Evolutionary conservation across 2,888 invertebrate species (phyloP).

Genomic region (Sabatieria punctata): DNA sequence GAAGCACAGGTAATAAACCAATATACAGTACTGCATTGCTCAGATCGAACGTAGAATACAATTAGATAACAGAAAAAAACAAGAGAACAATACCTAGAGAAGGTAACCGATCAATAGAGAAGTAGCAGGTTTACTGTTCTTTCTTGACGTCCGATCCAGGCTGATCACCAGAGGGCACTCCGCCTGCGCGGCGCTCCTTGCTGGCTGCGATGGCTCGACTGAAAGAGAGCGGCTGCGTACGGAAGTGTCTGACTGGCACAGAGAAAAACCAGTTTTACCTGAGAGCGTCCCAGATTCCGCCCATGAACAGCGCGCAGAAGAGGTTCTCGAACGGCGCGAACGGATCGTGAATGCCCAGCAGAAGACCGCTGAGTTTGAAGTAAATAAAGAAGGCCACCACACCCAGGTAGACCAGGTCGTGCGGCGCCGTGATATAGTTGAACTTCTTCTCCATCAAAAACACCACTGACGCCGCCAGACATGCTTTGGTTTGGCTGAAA

Average conservation of each 20-base stretch:
- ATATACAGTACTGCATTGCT: too few relatives aligned
- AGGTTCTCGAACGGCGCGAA: constrained; percentile 97
- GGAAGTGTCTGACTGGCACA: background rate
- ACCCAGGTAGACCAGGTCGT: constrained; percentile 88
- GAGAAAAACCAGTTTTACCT: constrained; percentile 11
- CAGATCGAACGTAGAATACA: too few relatives aligned
- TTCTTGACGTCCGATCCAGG: constrained; percentile 1
- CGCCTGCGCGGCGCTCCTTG: constrained; percentile 9
- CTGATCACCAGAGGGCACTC: background rate
- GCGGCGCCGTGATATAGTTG: constrained; percentile 83
- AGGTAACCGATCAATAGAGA: too few relatives aligned
- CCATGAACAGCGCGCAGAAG: constrained; percentile 84
- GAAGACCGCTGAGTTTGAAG: constrained; percentile 65
- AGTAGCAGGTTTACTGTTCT: too few relatives aligned
- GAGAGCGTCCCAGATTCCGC: constrained; percentile 94
- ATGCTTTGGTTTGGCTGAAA: constrained; percentile 84
- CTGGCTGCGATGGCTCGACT: constrained; percentile 10
- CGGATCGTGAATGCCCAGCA: constrained; percentile 93
- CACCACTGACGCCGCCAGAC: constrained; percentile 78
- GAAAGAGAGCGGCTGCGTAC: background rate
- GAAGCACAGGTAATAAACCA: too few relatives aligned
- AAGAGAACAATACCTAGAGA: too few relatives aligned
- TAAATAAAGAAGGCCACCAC: constrained; percentile 41
- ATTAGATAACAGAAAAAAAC: too few relatives aligned
- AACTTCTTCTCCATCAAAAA: constrained; percentile 94